Conservation (phyloP, 2,888 invertebrate genomes). For the Drosophila limbata region DNA sequence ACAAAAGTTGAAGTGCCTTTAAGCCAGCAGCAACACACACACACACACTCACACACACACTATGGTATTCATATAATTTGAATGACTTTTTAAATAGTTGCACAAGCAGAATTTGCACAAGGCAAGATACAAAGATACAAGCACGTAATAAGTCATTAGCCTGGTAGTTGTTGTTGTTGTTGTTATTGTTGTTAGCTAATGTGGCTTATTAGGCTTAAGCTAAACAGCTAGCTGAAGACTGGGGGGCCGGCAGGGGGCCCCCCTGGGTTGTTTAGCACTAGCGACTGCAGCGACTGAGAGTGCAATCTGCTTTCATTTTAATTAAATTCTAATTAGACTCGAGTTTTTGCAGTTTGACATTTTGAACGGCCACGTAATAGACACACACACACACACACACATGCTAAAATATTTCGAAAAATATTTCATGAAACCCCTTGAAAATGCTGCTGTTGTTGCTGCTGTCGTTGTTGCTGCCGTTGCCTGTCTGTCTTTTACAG, state of each 20-base stretch:
- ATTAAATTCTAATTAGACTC: slow-evolving; percentile 84
- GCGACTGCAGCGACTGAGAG: slow-evolving; percentile 31
- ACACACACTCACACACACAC: slow-evolving; percentile 26
- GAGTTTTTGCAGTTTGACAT: slow-evolving; percentile 73
- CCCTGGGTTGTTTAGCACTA: slow-evolving; percentile 3
- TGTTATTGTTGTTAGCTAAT: slow-evolving; percentile 68
- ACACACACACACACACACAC: slow-evolving; percentile 50
- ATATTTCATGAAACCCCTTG: slow-evolving; percentile 71
- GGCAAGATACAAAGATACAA: slow-evolving; percentile 30
- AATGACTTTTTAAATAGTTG: slow-evolving; percentile 85
- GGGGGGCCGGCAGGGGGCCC: background rate
- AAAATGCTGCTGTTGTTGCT: slow-evolving; percentile 21
- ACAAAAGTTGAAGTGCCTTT: slow-evolving; percentile 59
- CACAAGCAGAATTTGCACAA: slow-evolving; percentile 11
- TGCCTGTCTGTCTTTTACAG: slow-evolving; percentile 42
- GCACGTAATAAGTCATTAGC: slow-evolving; percentile 82
- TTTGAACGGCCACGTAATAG: slow-evolving; percentile 75
- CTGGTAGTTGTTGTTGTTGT: slow-evolving; percentile 23
- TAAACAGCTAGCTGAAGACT: slow-evolving; percentile 9
- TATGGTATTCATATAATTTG: slow-evolving; percentile 79
- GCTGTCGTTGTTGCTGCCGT: slow-evolving; percentile 28
- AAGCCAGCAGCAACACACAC: slow-evolving; percentile 42
- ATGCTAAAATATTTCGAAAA: slow-evolving; percentile 76
- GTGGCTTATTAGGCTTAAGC: slow-evolving; percentile 78
- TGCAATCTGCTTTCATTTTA: slow-evolving; percentile 71